These are phyloP conservation scores for Enteromius trimaculatus DNA, from an alignment of 2,797 vertebrate species.

Conservation along the genomic window DNA sequence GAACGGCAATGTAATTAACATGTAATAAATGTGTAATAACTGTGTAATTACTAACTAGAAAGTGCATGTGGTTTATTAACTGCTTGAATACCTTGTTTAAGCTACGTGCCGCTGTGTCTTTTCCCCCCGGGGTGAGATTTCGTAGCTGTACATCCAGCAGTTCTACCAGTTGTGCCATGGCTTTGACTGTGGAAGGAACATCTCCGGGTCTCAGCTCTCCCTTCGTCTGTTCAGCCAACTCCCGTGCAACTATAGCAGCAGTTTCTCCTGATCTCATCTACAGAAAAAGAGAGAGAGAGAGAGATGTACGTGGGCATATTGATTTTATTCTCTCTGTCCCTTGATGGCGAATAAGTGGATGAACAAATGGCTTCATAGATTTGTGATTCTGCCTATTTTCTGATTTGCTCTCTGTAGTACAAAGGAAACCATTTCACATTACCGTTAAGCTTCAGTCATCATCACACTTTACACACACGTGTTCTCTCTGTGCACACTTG, in stretches of 20 bases:
- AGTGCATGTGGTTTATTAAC: conserved; percentile 7
- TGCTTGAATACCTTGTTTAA: conserved; percentile 88
- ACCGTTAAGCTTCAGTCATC: conserved; percentile 42
- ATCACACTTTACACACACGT: conserved; percentile 40
- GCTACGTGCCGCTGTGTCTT: conserved; percentile 95
- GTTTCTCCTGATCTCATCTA: conserved; percentile 96
- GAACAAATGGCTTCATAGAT: conserved; percentile 60
- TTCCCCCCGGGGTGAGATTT: conserved; percentile 94
- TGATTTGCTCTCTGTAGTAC: conserved; percentile 47
- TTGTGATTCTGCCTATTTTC: conserved; percentile 56
- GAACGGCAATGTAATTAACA: not conserved
- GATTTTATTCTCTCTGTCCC: conserved; percentile 52
- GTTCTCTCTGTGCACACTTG: not conserved
- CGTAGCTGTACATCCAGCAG: conserved; percentile 94
- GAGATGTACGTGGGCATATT: conserved; percentile 46
- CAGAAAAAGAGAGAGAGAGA: conserved; percentile 40
- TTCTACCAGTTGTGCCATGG: conserved; percentile 96
- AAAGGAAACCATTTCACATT: conserved; percentile 48
- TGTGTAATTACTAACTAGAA: not conserved
- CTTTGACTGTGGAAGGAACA: conserved; percentile 91
- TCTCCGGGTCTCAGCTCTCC: conserved; percentile 91
- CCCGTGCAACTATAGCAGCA: conserved; percentile 92
- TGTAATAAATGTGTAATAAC: conserved; percentile 19
- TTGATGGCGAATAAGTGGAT: conserved; percentile 55
- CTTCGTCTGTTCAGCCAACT: conserved; percentile 94